phyloP scores from a whole-genome alignment of 2,888 invertebrate species.

The Beris morrisii region DNA sequence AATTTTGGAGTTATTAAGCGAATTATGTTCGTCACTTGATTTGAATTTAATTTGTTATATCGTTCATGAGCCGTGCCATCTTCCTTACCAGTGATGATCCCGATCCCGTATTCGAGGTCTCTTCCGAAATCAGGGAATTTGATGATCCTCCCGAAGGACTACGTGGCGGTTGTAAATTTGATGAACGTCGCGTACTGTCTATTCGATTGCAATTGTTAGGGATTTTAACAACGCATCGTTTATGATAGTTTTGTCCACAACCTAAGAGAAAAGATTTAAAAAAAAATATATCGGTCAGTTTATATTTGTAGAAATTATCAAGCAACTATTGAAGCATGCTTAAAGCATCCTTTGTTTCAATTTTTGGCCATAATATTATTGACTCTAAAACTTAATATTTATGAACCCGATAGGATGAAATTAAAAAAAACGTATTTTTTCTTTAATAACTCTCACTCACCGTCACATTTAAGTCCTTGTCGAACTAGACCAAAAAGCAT shows the following conservation, averaged over 20 bases:
- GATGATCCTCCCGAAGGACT: slow-evolving; percentile 75
- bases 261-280: slow-evolving; percentile 62
- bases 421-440: too few species aligned
- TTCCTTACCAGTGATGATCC: slow-evolving; percentile 74
- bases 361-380: too few species aligned
- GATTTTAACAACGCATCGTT: slow-evolving; percentile 94
- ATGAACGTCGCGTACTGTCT: slow-evolving; percentile 53
- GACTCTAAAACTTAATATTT: too few species aligned
- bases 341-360: too few species aligned
- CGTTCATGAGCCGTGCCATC: slow-evolving; percentile 64
- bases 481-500: slow-evolving; percentile 98
- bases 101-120: slow-evolving; percentile 54
- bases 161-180: slow-evolving; percentile 58
- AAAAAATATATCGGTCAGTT: too few species aligned
- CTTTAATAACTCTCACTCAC: slow-evolving; percentile 59
- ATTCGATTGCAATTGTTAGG: slow-evolving; percentile 90
- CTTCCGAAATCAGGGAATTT: slow-evolving; percentile 66
- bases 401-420: too few species aligned
- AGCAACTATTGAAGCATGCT: too few species aligned
- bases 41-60: slow-evolving; percentile 50
- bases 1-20: neutral
- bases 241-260: slow-evolving; percentile 98
- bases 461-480: slow-evolving; percentile 99
- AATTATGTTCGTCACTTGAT: neutral
- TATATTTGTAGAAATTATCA: too few species aligned